Conservation (phyloP, 2,797 vertebrate genomes). For the Anguilla anguilla region DNA sequence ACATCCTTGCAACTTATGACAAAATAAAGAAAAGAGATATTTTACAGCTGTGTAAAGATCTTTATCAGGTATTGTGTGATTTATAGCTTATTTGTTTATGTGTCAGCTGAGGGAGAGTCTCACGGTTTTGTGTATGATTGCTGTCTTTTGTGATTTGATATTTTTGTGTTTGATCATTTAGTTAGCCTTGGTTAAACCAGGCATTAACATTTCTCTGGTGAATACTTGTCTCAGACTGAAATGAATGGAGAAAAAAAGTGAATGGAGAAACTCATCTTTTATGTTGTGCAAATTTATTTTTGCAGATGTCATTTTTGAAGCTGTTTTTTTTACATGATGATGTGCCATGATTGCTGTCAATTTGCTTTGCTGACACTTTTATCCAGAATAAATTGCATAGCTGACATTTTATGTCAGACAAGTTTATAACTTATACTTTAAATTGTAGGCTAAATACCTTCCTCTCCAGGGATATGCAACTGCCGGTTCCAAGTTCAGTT, state of each 20-base stretch:
- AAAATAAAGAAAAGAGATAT: slow-evolving; percentile 22
- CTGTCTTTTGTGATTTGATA: slow-evolving; percentile 3
- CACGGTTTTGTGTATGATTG: not conserved
- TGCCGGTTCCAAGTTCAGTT: not conserved
- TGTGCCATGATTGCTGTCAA: not conserved
- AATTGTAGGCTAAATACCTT: not conserved
- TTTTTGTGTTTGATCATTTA: not conserved
- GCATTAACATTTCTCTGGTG: not conserved
- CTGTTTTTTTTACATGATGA: not conserved
- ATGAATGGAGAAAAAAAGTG: slow-evolving; percentile 10
- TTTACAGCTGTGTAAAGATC: slow-evolving; percentile 19
- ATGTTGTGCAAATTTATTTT: slow-evolving; percentile 14
- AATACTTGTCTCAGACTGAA: slow-evolving; percentile 11
- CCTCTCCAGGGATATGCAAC: not conserved
- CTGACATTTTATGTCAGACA: not conserved
- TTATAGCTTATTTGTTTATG: slow-evolving; percentile 12
- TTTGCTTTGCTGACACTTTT: not conserved
- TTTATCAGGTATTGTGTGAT: slow-evolving; percentile 4
- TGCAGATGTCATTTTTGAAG: not conserved
- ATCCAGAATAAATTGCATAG: not conserved
- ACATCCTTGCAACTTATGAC: slow-evolving; percentile 17
- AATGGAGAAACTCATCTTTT: slow-evolving; percentile 1
- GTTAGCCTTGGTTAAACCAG: not conserved
- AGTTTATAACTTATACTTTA: not conserved
- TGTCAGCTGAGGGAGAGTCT: not conserved